These are phyloP conservation scores for Heteropelma amictum DNA, from an alignment of 2,888 invertebrate species.

Conservation along the genomic window DNA sequence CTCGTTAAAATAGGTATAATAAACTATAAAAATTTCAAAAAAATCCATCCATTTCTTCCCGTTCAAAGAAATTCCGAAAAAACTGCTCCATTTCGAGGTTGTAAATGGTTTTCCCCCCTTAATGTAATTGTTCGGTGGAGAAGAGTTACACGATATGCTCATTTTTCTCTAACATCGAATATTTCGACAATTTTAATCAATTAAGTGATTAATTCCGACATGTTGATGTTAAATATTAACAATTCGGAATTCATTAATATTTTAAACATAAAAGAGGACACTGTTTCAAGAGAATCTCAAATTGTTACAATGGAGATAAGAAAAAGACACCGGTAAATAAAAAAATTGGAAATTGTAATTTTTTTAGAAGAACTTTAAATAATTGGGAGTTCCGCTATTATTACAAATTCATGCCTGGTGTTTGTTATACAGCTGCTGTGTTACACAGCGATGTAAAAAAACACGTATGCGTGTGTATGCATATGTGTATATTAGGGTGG, in stretches of 20 bases:
- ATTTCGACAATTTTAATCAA: constrained; percentile 34
- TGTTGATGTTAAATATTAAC: constrained; percentile 42
- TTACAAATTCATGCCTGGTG: too few species aligned
- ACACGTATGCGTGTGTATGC: too few species aligned
- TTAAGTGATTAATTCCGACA: constrained; percentile 18
- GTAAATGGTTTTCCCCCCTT: too few species aligned
- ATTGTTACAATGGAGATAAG: background rate
- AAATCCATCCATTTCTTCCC: too few species aligned
- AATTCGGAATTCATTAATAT: constrained; percentile 46
- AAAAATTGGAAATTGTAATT: constrained; percentile 27
- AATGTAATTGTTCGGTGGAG: constrained; percentile 26
- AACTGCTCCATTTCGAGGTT: too few species aligned
- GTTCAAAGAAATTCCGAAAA: too few species aligned
- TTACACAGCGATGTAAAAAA: too few species aligned
- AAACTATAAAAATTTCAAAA: too few species aligned
- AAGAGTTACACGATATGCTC: constrained; percentile 8
- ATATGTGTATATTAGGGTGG: too few species aligned
- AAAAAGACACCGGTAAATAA: background rate
- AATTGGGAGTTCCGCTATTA: constrained; percentile 6
- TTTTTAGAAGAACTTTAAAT: constrained; percentile 10
- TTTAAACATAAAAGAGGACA: constrained; percentile 45
- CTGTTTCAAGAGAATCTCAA: constrained; percentile 24
- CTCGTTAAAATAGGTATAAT: too few species aligned
- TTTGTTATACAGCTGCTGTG: too few species aligned
- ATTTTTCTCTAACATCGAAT: constrained; percentile 25